Conservation (phyloP, 23 tunicate species). For the Oikopleura vanhoeffeni region DNA sequence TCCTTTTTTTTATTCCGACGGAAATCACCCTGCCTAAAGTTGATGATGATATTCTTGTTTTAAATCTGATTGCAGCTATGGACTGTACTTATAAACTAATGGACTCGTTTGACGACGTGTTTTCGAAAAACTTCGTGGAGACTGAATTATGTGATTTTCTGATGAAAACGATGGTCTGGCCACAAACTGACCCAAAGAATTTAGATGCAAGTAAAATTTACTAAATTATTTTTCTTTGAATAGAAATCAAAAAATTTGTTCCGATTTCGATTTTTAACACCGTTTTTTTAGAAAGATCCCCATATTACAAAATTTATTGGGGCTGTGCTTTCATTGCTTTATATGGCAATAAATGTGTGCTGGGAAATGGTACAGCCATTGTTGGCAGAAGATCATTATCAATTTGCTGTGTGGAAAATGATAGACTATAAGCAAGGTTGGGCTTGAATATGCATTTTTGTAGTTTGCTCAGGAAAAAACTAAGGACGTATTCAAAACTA, state of each 20-base stretch:
- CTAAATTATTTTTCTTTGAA: not conserved
- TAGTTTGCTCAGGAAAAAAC: no score
- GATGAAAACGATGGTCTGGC: not conserved
- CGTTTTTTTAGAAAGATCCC: no score
- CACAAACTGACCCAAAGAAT: not conserved
- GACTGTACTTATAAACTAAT: not conserved
- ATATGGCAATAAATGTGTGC: not conserved
- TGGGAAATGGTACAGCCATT: not conserved
- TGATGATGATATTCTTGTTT: no score
- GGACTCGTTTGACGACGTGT: not conserved
- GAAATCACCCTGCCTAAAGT: no score
- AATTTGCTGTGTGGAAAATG: not conserved
- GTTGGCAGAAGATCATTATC: not conserved
- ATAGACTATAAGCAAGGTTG: not conserved
- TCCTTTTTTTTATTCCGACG: no score
- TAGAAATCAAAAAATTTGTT: not conserved
- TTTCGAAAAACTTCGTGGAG: not conserved
- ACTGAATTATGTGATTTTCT: not conserved
- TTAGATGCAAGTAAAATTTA: no score
- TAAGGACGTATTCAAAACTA: no score
- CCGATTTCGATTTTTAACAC: no score
- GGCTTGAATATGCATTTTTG: no score
- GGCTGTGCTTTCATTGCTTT: not conserved
- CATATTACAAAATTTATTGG: not conserved
- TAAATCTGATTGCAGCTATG: no score